These are phyloP conservation scores for Lamellibrachia columna DNA, from an alignment of 2,888 invertebrate species.

Conservation along the genomic window DNA sequence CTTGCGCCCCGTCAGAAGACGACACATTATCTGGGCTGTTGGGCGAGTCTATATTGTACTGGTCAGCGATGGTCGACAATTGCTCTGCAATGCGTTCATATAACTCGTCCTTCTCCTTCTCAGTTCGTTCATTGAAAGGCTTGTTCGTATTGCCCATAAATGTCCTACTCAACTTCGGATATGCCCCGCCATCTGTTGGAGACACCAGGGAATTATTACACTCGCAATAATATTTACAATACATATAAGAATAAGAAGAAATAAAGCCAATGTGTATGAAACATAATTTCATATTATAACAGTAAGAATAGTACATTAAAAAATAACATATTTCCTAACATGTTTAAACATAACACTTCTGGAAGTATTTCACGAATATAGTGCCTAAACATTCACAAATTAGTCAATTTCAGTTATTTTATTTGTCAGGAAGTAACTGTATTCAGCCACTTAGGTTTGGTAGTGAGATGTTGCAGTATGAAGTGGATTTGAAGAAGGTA, in stretches of 20 bases:
- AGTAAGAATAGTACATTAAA: not conserved
- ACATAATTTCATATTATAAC: not conserved
- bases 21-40: constrained; percentile 27
- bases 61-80: constrained; percentile 46
- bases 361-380: no score
- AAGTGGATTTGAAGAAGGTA: no score
- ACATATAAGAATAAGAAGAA: not conserved
- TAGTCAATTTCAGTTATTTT: no score
- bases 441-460: no score
- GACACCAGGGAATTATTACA: not conserved
- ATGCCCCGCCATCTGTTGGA: not conserved
- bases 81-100: constrained; percentile 45
- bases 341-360: not conserved
- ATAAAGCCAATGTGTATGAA: not conserved
- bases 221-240: not conserved
- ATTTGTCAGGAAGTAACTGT: no score
- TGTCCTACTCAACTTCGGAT: constrained; percentile 11
- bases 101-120: constrained; percentile 44
- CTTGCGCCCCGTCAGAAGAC: not conserved
- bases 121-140: constrained; percentile 41
- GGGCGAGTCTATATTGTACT: constrained; percentile 40
- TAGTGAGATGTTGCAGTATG: no score
- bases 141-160: constrained; percentile 17
- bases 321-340: not conserved
- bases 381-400: no score